Evolutionary conservation across 23 tunicate species (phyloP).

Genomic region (Halocynthia aurantium): DNA sequence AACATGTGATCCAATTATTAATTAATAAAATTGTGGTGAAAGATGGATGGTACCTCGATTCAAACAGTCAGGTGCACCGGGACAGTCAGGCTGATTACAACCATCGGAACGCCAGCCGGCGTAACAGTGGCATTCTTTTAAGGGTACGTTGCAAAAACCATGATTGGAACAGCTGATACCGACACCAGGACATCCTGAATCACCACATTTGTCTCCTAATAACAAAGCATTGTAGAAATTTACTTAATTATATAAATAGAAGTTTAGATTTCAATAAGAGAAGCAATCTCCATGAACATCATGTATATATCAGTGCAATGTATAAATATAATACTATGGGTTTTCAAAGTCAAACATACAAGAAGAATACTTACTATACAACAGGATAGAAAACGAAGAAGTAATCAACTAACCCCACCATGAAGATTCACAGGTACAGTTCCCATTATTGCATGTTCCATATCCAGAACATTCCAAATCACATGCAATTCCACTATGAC

Average conservation of each 20-base stretch:
- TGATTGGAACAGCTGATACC: conserved; percentile 11
- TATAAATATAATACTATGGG: too few species aligned
- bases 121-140: conserved; percentile 19
- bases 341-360: too few species aligned
- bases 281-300: too few species aligned
- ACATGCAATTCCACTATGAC: conserved; percentile 29
- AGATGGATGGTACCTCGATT: conserved; percentile 13
- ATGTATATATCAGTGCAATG: too few species aligned
- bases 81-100: conserved; percentile 19
- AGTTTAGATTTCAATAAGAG: too few species aligned
- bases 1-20: not conserved
- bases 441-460: conserved; percentile 9
- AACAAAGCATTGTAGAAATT: not conserved
- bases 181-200: conserved; percentile 25
- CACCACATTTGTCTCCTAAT: conserved; percentile 22
- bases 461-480: conserved; percentile 22
- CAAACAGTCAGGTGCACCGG: conserved; percentile 27
- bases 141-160: conserved; percentile 12
- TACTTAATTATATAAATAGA: not conserved
- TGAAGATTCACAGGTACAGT: conserved; percentile 13
- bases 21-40: not conserved
- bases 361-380: too few species aligned
- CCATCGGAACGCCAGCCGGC: conserved; percentile 18
- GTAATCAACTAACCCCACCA: conserved; percentile 25
- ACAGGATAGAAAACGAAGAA: too few species aligned